Evolutionary conservation across 64 coral and sea anemone species (phyloP).

Genomic region (Stylophora pistillata): DNA sequence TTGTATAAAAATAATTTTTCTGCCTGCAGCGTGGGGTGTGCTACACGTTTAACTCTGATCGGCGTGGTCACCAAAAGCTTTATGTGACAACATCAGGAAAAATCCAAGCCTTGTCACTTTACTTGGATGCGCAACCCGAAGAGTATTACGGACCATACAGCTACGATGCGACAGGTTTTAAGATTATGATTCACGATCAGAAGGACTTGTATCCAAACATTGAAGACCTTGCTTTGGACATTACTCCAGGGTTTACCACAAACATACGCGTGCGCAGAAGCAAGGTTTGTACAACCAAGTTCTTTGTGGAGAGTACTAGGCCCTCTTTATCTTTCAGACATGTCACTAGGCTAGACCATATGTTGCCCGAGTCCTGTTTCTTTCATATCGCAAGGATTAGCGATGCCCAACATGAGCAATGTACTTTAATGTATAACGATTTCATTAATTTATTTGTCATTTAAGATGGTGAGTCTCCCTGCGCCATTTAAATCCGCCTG

Average conservation of each 20-base stretch:
- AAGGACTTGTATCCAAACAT: slow-evolving; percentile 18
- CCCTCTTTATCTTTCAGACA: too few relatives aligned
- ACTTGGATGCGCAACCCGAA: slow-evolving; percentile 40
- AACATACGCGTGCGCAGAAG: slow-evolving; percentile 50
- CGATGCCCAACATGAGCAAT: too few relatives aligned
- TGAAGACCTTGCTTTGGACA: slow-evolving; percentile 39
- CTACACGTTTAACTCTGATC: slow-evolving; percentile 59
- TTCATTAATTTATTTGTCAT: not conserved
- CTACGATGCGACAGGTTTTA: slow-evolving; percentile 67
- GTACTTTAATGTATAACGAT: not conserved
- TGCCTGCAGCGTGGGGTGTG: slow-evolving; percentile 33
- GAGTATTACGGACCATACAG: slow-evolving; percentile 69
- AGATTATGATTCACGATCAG: slow-evolving; percentile 50
- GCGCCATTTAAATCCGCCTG: slow-evolving; percentile 43
- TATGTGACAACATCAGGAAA: slow-evolving; percentile 23
- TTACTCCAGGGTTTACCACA: slow-evolving; percentile 57
- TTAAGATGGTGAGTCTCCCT: slow-evolving; percentile 19
- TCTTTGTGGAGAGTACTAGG: not conserved
- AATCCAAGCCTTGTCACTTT: slow-evolving; percentile 12
- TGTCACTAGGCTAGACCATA: too few relatives aligned
- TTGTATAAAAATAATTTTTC: not conserved
- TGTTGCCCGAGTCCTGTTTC: too few relatives aligned
- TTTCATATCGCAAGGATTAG: too few relatives aligned
- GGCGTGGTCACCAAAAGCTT: not conserved
- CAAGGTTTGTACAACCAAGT: slow-evolving; percentile 25